These are phyloP conservation scores for Leucosticte australis DNA, from an alignment of 2,113 vertebrate genomes.

Conservation along the genomic window DNA sequence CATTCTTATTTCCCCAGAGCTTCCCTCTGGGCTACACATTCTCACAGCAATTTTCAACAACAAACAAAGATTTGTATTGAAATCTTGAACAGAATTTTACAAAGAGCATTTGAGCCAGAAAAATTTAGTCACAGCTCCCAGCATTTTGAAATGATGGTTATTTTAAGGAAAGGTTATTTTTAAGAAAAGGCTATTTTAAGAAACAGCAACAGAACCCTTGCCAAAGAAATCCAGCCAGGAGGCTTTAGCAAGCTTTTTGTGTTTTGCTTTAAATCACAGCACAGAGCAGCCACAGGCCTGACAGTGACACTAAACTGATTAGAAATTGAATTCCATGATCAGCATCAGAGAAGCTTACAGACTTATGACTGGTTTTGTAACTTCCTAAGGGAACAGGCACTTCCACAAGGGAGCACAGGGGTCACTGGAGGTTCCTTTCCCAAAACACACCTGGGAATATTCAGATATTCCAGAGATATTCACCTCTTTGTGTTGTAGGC, in stretches of 20 bases:
- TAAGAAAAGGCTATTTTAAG: background rate
- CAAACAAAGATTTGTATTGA: background rate
- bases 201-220: background rate
- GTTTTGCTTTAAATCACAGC: background rate
- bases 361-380: background rate
- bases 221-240: background rate
- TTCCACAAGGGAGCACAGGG: background rate
- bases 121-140: background rate
- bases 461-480: background rate
- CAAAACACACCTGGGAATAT: background rate
- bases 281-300: background rate
- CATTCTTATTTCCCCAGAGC: background rate
- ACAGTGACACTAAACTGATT: background rate
- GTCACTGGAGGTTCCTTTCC: background rate
- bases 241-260: background rate
- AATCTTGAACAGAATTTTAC: background rate
- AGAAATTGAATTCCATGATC: background rate
- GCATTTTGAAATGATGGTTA: background rate
- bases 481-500: constrained; percentile 97
- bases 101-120: background rate
- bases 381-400: background rate
- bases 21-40: background rate
- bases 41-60: background rate
- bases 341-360: background rate
- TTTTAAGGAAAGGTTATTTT: background rate